Conservation (phyloP, 2,113 vertebrate genomes). For the Mesitornis unicolor region DNA sequence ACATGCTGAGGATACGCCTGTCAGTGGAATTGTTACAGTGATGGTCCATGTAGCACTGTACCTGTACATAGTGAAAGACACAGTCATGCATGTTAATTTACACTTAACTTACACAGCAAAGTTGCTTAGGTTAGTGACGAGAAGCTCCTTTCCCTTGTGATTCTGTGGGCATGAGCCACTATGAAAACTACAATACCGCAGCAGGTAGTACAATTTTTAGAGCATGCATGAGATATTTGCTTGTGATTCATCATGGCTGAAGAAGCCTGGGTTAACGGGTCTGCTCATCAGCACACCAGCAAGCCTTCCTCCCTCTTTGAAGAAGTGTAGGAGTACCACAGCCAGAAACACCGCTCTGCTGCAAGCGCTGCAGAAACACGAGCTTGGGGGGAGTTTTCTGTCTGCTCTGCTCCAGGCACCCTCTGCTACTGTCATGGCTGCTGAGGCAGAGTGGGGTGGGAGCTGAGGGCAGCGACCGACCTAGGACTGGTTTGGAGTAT, state of each 20-base stretch:
- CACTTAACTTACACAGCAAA: not conserved
- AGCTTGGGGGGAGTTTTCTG: rapidly evolving
- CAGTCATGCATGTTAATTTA: not conserved
- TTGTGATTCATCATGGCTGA: not conserved
- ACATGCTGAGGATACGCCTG: slow-evolving; percentile 72
- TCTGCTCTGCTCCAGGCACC: not conserved
- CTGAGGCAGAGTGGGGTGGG: not conserved
- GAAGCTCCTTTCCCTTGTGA: not conserved
- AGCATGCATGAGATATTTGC: not conserved
- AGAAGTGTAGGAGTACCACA: not conserved
- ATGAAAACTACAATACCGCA: rapidly evolving
- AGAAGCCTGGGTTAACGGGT: not conserved
- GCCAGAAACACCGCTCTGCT: not conserved
- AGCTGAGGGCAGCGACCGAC: not conserved
- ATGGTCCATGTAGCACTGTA: slow-evolving; percentile 76
- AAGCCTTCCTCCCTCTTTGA: not conserved
- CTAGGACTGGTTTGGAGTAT: not conserved
- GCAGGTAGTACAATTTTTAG: not conserved
- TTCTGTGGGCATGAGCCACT: not conserved
- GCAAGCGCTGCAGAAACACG: not conserved
- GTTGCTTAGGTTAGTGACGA: not conserved
- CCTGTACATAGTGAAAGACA: slow-evolving; percentile 42
- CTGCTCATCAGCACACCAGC: not conserved
- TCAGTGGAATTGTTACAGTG: slow-evolving; percentile 77
- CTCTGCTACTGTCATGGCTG: not conserved